Percentiles rank a stretch among this genome's conserved stretches.
These are phyloP conservation scores for Helarctos malayanus DNA, from an alignment of 2,797 vertebrate genomes.

Conservation along the genomic window DNA sequence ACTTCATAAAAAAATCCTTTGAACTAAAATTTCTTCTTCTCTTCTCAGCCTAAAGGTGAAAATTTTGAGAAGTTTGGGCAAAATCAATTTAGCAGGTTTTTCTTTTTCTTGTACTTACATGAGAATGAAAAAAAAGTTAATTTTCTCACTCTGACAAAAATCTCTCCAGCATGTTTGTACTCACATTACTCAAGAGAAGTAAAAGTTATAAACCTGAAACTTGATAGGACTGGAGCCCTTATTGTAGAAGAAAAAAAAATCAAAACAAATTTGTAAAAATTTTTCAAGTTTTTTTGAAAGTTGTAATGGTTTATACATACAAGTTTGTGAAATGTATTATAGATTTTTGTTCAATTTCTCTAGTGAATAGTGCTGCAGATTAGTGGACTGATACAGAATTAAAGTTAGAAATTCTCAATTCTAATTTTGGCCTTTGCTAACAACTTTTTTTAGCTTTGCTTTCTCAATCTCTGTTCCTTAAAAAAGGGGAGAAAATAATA, in stretches of 20 bases:
- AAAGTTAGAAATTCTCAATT: conserved; percentile 38
- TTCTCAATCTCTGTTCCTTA: neutral
- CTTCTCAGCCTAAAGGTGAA: conserved; percentile 5
- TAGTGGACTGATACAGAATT: neutral
- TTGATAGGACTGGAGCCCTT: neutral
- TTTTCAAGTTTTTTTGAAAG: conserved; percentile 20
- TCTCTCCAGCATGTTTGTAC: neutral
- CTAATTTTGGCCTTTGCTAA: neutral
- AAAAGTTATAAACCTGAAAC: neutral
- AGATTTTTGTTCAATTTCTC: conserved; percentile 18
- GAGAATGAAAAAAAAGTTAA: conserved; percentile 43
- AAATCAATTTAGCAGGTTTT: neutral
- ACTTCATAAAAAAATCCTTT: neutral
- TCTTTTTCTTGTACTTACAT: neutral
- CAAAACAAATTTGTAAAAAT: neutral
- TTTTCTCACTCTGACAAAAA: conserved; percentile 62
- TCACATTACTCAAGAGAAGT: neutral
- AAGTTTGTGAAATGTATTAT: conserved; percentile 3
- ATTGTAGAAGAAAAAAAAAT: conserved; percentile 20
- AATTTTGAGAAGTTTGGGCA: neutral
- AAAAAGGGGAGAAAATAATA: neutral
- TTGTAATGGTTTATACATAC: neutral
- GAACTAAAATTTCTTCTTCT: neutral
- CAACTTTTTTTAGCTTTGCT: neutral
- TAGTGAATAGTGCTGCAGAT: neutral